Conservation (phyloP, 2,113 vertebrate species). For the Corythornis cristatus region DNA sequence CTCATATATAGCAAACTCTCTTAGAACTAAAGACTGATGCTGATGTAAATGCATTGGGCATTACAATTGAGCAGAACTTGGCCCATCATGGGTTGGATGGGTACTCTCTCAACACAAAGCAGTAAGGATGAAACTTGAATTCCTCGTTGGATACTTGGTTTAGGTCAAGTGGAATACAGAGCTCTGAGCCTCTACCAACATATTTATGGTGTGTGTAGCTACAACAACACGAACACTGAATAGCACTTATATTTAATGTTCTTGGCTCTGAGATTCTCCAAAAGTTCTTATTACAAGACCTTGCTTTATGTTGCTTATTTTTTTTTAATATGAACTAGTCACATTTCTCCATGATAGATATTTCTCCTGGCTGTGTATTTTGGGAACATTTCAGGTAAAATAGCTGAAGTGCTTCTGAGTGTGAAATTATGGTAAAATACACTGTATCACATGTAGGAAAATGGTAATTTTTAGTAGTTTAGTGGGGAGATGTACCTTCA, state of each 20-base stretch:
- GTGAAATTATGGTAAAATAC: not conserved
- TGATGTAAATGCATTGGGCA: not conserved
- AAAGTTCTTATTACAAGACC: not conserved
- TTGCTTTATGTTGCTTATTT: not conserved
- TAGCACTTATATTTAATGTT: not conserved
- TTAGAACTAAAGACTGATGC: not conserved
- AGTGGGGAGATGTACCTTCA: not conserved
- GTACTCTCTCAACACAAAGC: not conserved
- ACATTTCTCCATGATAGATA: not conserved
- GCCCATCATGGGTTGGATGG: not conserved
- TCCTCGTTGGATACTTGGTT: not conserved
- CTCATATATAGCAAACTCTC: not conserved
- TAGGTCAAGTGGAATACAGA: not conserved
- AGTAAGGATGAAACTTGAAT: not conserved
- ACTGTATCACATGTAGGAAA: not conserved
- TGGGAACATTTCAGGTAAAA: slow-evolving; percentile 6
- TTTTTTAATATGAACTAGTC: not conserved
- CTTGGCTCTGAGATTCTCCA: not conserved
- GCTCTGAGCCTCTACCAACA: not conserved
- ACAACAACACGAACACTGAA: not conserved
- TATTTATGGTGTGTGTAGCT: not conserved
- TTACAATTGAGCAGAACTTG: not conserved
- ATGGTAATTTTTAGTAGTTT: not conserved
- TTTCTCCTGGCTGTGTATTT: not conserved
- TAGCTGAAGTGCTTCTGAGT: not conserved